Evolutionary conservation across 2,113 vertebrate genomes (phyloP), one percentile per base, ranked within the genome.

Genomic region (Thalassarche chlororhynchos): DNA sequence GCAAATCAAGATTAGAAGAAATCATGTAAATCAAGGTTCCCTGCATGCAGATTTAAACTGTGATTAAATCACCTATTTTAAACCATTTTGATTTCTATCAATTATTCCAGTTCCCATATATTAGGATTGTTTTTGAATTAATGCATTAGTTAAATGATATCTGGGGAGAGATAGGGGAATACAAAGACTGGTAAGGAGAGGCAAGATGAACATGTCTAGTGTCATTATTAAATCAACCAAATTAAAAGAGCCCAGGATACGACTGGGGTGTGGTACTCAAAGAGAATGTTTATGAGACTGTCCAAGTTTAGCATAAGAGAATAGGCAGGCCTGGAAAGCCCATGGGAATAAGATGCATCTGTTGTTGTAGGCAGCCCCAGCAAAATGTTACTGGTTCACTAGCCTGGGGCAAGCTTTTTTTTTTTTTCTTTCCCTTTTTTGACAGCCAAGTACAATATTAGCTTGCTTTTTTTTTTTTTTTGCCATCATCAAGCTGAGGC

Each of bases 341-440:
- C 58, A 71, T 0, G 62, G 72, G 96, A 95, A 34, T 58, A 55
- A 85, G 51, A 93, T 76, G 77, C 93, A 95, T 97, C 96, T 96
- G 92, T 70, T 95, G 82, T 94, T 92, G 72, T 65, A 95, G 78
- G 85, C 90, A 87, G 87, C 57, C 77, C 62, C 81, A 92, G 93
- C 84, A 95, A 96, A 97, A 97, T 47, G 86, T 95, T 97, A 95
- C 90, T 95, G 90, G 86, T 65, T 96, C 89, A 89, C 54, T 77
- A 72, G 93, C 96, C 92, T 40, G 90, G 95, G 97, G 96, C 92
- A 82, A 93, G 66, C 47, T 58, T 49, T 82, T 51, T 72, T 62
- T 77, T 38, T 57, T 61, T 58, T 24, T 32, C 36, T 44, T 77
- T 54, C 61, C 79, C 36, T 84, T 95, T 90, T 94, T 87, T 92